These are phyloP conservation scores for Girardia tigrina DNA, from an alignment of 2,888 invertebrate species.

Conservation along the genomic window DNA sequence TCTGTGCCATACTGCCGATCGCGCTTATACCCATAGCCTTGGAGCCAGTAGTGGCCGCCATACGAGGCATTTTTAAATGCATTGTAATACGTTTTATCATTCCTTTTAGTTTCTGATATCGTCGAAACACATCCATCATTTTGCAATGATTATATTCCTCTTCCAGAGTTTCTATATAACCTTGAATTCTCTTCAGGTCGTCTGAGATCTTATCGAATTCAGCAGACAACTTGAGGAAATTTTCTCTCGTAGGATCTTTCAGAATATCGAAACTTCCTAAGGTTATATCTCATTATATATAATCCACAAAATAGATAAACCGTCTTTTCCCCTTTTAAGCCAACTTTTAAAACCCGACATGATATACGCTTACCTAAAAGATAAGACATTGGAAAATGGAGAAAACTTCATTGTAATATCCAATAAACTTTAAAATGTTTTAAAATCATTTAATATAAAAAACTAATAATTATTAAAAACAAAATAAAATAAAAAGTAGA, in stretches of 20 bases:
- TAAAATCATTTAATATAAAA: too few relatives aligned
- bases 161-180: conserved; percentile 42
- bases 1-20: conserved; percentile 40
- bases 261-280: conserved; percentile 24
- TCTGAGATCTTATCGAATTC: conserved; percentile 41
- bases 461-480: too few relatives aligned
- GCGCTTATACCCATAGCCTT: conserved; percentile 35
- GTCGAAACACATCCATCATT: conserved; percentile 78
- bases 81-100: conserved; percentile 65
- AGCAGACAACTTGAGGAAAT: conserved; percentile 16
- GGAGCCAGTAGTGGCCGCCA: neutral
- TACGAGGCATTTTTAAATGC: conserved; percentile 40
- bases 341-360: too few relatives aligned
- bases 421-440: too few relatives aligned
- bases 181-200: conserved; percentile 42
- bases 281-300: too few relatives aligned
- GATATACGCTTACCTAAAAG: too few relatives aligned
- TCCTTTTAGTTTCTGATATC: conserved; percentile 85
- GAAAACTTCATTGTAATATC: too few relatives aligned
- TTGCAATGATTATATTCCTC: conserved; percentile 79
- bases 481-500: too few relatives aligned
- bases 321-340: too few relatives aligned
- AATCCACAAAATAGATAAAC: too few relatives aligned
- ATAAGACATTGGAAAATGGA: too few relatives aligned
- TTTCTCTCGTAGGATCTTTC: conserved; percentile 25